A percentile compares a stretch with the other conserved stretches of the same genome.
These are phyloP conservation scores for Drosophila dives DNA, from an alignment of 2,888 invertebrate species.

Conservation along the genomic window DNA sequence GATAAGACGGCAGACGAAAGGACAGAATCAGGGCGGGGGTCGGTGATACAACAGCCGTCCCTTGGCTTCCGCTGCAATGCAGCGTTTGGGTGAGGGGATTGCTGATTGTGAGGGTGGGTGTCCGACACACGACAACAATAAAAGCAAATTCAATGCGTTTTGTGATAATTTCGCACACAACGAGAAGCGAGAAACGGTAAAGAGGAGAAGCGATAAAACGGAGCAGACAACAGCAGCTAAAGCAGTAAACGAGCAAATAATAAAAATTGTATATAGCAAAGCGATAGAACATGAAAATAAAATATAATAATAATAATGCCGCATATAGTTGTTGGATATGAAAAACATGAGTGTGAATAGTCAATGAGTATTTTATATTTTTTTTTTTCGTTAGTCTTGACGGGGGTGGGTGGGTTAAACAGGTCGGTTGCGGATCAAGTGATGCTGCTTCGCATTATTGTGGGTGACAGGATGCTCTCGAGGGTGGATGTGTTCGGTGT, in stretches of 20 bases:
- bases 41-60: slow-evolving; percentile 17
- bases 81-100: slow-evolving; percentile 1
- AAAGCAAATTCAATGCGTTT: slow-evolving; percentile 78
- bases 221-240: slow-evolving; percentile 28
- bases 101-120: slow-evolving; percentile 24
- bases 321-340: slow-evolving; percentile 21
- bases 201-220: slow-evolving; percentile 37
- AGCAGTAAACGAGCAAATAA: slow-evolving; percentile 74
- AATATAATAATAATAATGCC: slow-evolving; percentile 53
- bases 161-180: slow-evolving; percentile 74
- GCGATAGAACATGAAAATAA: slow-evolving; percentile 36
- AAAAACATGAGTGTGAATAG: slow-evolving; percentile 81
- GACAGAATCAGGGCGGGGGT: neutral
- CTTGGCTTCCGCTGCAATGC: slow-evolving; percentile 60
- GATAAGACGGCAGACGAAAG: slow-evolving; percentile 67
- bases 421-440: slow-evolving; percentile 41
- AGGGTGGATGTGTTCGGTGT: slow-evolving; percentile 30
- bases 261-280: slow-evolving; percentile 64
- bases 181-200: slow-evolving; percentile 57
- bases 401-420: slow-evolving; percentile 16
- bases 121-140: slow-evolving; percentile 62
- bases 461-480: slow-evolving; percentile 24
- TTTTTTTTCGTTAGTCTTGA: neutral
- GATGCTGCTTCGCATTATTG: slow-evolving; percentile 29
- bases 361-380: slow-evolving; percentile 67